These are phyloP conservation scores for Eriosoma lanigerum DNA, from an alignment of 1,140 invertebrate species.

Conservation along the genomic window DNA sequence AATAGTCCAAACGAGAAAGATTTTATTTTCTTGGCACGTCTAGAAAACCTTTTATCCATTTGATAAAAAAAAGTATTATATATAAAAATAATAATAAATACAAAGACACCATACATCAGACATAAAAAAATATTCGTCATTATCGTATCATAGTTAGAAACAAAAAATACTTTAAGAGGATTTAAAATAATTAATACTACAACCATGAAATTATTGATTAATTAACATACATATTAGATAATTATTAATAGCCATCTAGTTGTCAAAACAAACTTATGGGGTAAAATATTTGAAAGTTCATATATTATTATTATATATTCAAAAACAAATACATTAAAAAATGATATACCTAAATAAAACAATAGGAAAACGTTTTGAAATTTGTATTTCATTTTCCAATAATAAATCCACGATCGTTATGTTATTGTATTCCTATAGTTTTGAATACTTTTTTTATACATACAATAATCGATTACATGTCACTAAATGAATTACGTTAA, in stretches of 20 bases:
- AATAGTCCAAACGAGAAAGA: slow-evolving; percentile 22
- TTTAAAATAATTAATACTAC: slow-evolving; percentile 1
- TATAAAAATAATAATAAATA: slow-evolving; percentile 3
- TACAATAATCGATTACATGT: no score
- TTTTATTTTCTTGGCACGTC: slow-evolving; percentile 49
- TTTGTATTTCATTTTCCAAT: no score
- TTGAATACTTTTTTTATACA: no score
- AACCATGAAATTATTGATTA: slow-evolving; percentile 24
- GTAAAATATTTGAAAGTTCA: slow-evolving; percentile 20
- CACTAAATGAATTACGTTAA: no score
- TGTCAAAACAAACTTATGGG: slow-evolving; percentile 17
- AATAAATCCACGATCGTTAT: not conserved
- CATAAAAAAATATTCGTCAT: not conserved
- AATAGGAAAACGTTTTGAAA: not conserved
- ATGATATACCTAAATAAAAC: slow-evolving; percentile 16
- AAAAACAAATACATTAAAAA: slow-evolving; percentile 17
- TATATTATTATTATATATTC: not conserved
- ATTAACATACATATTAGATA: no score
- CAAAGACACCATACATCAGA: not conserved
- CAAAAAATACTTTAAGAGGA: not conserved
- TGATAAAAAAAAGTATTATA: slow-evolving; percentile 1
- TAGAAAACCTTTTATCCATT: slow-evolving; percentile 36
- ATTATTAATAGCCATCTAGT: not conserved
- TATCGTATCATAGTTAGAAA: not conserved
- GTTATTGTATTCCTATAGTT: not conserved